Evolutionary conservation across 2,113 vertebrate genomes (phyloP).

Genomic region (Rattus norvegicus): GRCr8 NC_086033.1:15874001-15874500

Average conservation of each 20-base stretch:
- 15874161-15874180: not conserved
- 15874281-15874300: not conserved
- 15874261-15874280: not conserved
- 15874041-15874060: not conserved
- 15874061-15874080: not conserved
- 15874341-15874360: not conserved
- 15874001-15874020: not conserved
- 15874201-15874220: rapidly evolving
- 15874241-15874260: not conserved
- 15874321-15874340: not conserved
- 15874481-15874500: not conserved
- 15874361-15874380: not conserved
- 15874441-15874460: not conserved
- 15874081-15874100: not conserved
- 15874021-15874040: not conserved
- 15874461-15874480: not conserved
- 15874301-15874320: not conserved
- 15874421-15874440: not conserved
- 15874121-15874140: not conserved
- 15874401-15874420: not conserved
- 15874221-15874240: not conserved
- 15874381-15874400: not conserved
- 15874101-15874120: not conserved
- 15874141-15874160: not conserved
- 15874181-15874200: rapidly evolving